Base-by-base conservation (phyloP, 2,888 invertebrate genomes). In the Coenonympha arcania region DNA sequence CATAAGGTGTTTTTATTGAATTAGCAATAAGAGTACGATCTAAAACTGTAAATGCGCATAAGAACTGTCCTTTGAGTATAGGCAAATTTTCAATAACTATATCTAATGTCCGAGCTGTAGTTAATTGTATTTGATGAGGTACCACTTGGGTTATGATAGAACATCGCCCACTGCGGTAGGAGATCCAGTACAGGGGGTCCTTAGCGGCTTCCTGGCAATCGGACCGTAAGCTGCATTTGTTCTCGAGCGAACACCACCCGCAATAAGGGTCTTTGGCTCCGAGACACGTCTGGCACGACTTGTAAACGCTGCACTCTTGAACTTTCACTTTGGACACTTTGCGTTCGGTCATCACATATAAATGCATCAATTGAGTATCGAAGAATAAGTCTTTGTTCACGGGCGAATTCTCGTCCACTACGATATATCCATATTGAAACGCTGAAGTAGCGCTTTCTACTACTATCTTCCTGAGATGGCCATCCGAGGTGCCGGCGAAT, bases 181-280 rank as follows among this genome's bases (percentile, higher is more conserved):
- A 94, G 67, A 98, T 94, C 98, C 98, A 98, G 73, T 96, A 95
- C 39, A 96, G 87, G 1, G 95, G 94, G 87, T 96, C 95, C 74
- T 94, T 93, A 34, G 95, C 95, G 60, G 95, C 95, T 68, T 95
- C 95, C 70, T 94, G 93, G 77, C 98, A 98, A 71, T 94, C 95
- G 46, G 94, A 94, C 58, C 95, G 90, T 52, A 96, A 87, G 66
- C 95, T 96, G 81, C 98, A 98, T 89, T 95, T 96, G 84, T 96
- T 97, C 83, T 96, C 96, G 62, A 96, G 85, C 28, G 96, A 95
- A 87, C 98, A 98, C 98, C 98, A 98, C 55, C 98, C 98, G 80
- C 98, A 98, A 77, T 97, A 98, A 0, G 98, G 98, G 88, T 98
- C 97, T 76, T 94, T 94, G 58, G 95, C 96, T 65, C 94, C 95